Conservation (phyloP, 2,888 invertebrate genomes). For the Lissocephala sabroskyi region DNA sequence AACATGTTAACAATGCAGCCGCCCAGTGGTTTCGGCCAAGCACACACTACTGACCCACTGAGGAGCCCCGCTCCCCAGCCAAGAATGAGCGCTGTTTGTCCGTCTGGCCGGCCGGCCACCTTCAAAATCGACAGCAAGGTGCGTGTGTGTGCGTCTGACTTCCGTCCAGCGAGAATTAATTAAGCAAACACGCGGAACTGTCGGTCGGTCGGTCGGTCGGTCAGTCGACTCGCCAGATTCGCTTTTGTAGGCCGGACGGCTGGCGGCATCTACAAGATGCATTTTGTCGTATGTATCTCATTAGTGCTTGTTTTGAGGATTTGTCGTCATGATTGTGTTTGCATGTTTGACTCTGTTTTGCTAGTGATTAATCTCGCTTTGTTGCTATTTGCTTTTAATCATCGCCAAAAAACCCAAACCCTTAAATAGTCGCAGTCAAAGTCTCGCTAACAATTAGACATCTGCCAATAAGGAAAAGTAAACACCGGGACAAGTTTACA, state of each 20-base stretch:
- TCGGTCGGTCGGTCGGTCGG: constrained; percentile 2
- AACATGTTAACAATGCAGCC: constrained; percentile 27
- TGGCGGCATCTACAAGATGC: constrained; percentile 28
- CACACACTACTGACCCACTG: constrained; percentile 42
- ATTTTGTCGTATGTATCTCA: constrained; percentile 4
- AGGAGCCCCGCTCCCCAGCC: too few species aligned
- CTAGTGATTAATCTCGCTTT: constrained; percentile 22
- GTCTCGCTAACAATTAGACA: constrained; percentile 38
- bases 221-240: constrained; percentile 8
- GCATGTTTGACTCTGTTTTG: constrained; percentile 18
- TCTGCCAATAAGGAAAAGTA: constrained; percentile 52
- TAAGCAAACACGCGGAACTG: constrained; percentile 37
- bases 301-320: constrained; percentile 20
- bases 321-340: constrained; percentile 14
- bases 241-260: too few species aligned
- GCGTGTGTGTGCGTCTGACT: constrained; percentile 36
- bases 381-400: constrained; percentile 33
- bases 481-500: constrained; percentile 27
- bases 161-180: constrained; percentile 59
- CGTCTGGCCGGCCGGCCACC: constrained; percentile 22
- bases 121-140: constrained; percentile 26
- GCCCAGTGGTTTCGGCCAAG: not conserved
- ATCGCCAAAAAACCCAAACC: constrained; percentile 39
- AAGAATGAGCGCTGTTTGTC: constrained; percentile 55
- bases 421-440: constrained; percentile 51